A percentile compares a stretch with the other conserved stretches of the same genome.
phyloP scores from a whole-genome alignment of 2,888 invertebrate species.

The Melipona bicolor region DNA sequence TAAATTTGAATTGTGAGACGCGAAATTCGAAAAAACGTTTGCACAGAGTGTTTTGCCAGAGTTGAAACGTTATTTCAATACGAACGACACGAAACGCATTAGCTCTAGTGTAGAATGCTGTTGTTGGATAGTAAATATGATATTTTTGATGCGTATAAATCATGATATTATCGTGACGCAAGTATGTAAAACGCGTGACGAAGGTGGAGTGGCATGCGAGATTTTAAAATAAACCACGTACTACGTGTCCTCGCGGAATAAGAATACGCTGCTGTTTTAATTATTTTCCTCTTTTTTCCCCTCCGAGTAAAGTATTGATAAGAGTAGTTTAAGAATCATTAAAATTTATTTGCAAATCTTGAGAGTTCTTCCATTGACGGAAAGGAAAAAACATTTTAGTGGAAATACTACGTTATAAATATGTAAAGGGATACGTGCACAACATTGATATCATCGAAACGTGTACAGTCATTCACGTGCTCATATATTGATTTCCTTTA shows the following conservation, averaged over 20 bases:
- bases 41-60: neutral
- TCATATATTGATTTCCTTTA: constrained; percentile 75
- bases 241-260: constrained; percentile 15
- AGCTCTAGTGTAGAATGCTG: neutral
- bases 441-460: constrained; percentile 28
- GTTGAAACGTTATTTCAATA: neutral
- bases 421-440: constrained; percentile 2
- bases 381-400: neutral
- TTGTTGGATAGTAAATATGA: neutral
- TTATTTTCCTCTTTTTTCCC: neutral
- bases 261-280: constrained; percentile 20
- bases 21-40: neutral
- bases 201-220: constrained; percentile 16
- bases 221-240: constrained; percentile 14
- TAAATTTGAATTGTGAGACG: neutral
- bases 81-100: neutral
- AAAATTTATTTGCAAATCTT: neutral
- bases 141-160: constrained; percentile 22
- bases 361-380: neutral
- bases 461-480: constrained; percentile 65
- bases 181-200: neutral
- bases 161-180: constrained; percentile 21
- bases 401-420: neutral
- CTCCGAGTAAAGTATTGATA: neutral
- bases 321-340: neutral